Evolutionary conservation across 2,888 invertebrate species (phyloP), one percentile per base, ranked within the genome.

Genomic region (Caenorhabditis becei): DNA sequence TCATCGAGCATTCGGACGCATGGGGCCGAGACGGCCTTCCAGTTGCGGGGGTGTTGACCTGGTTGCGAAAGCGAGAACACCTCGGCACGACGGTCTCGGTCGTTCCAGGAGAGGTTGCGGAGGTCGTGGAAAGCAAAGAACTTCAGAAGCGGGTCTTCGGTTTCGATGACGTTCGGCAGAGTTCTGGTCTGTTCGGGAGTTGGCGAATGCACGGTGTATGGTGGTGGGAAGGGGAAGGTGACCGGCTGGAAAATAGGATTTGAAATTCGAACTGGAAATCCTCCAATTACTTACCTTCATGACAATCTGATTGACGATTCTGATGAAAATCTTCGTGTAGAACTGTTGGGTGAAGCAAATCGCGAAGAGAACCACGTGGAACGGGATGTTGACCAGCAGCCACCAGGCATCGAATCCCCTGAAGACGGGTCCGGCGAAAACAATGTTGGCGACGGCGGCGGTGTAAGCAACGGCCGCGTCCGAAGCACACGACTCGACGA

Each of bases 31-130:
- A 87, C 71, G 2, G 80, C 65, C 16, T 80, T 80, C 86, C 86
- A 86, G 69, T 86, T 86, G 10, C 83, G 58, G 3, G 86, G 82
- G 44, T 86, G 83, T 10, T 82, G 80, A 18, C 85, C 86, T 20
- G 87, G 87, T 58, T 86, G 85, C 14, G 82, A 83, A 8, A 87
- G 80, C 0, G 86, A 77, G 47, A 83, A 87, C 20, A 84, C 67
- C 8, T 86, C 81, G 0, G 24, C 54, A 23, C 87, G 77, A 2
- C 87, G 59, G 7, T 51, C 53, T 2, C 66, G 56, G 47, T 83
- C 85, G 16, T 37, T 62, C 72, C 83, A 82, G 2, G 83, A 80
- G 20, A 86, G 59, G 0, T 51, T 47, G 3, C 85, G 75, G 18
- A 86, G 80, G 72, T 86, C 87, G 32, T 70, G 63, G 11, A 85